Percentiles rank a stretch among this genome's conserved stretches.
phyloP scores from a whole-genome alignment of 1,140 invertebrate genomes.

The Aphelinus certus region DNA sequence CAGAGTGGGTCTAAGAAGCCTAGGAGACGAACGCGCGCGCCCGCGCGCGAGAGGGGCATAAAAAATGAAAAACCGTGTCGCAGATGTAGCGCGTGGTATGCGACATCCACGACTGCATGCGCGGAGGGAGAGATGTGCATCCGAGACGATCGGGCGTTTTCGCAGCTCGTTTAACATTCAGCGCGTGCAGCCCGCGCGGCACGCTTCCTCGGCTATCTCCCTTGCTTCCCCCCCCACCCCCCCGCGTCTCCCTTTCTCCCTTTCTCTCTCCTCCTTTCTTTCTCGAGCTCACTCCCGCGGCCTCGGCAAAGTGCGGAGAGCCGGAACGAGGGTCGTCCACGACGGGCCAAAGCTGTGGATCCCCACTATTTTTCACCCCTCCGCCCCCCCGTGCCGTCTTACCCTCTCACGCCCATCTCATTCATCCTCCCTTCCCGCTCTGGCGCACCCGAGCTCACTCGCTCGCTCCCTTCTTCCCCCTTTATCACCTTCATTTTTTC shows the following conservation, averaged over 20 bases:
- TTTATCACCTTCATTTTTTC: conserved; percentile 8
- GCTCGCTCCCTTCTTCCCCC: not conserved
- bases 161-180: conserved; percentile 41
- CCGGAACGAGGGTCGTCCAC: conserved; percentile 7
- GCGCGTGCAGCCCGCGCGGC: conserved; percentile 16
- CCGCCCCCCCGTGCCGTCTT: not conserved
- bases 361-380: conserved; percentile 23
- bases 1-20: not conserved
- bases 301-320: conserved; percentile 15
- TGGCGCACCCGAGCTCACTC: not conserved
- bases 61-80: conserved; percentile 4
- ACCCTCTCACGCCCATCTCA: not conserved
- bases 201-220: conserved; percentile 27
- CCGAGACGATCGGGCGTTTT: conserved; percentile 20
- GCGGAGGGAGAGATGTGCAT: not conserved
- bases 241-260: not conserved
- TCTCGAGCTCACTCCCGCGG: no score
- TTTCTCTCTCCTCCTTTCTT: not conserved
- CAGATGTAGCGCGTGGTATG: not conserved
- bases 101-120: conserved; percentile 5
- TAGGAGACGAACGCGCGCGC: not conserved
- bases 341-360: conserved; percentile 27
- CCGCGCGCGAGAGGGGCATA: not conserved
- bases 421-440: conserved; percentile 10
- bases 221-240: no score